A percentile compares a stretch with the other conserved stretches of the same genome.
Conservation (phyloP, 2,888 invertebrate genomes). For the Patella ulyssiponensis region DNA sequence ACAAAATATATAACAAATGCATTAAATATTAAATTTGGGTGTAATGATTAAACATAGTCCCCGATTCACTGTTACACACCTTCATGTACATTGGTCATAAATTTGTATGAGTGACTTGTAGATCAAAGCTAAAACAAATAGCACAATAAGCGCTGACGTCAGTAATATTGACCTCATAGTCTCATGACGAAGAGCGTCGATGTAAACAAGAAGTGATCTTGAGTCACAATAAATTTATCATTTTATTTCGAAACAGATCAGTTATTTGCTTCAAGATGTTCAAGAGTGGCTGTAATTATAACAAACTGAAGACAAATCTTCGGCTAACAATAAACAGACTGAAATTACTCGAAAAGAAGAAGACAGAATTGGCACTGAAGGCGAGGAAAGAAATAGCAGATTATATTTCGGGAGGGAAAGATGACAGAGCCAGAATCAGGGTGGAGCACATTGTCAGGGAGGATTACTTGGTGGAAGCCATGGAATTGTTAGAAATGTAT, state of each 20-base stretch:
- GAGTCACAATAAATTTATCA: conserved; percentile 27
- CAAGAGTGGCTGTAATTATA: conserved; percentile 90
- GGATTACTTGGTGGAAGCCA: conserved; percentile 98
- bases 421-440: conserved; percentile 88
- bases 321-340: conserved; percentile 92
- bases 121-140: neutral
- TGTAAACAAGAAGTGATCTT: conserved; percentile 22
- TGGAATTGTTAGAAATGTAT: conserved; percentile 99
- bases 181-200: conserved; percentile 32
- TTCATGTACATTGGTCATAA: no score
- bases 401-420: conserved; percentile 77
- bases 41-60: no score
- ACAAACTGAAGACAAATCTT: conserved; percentile 96
- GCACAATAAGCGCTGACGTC: conserved; percentile 3
- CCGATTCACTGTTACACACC: no score
- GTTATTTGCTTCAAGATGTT: conserved; percentile 57
- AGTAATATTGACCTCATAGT: conserved; percentile 24
- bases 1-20: no score
- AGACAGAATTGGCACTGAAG: conserved; percentile 93
- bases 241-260: neutral
- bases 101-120: neutral
- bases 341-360: conserved; percentile 94
- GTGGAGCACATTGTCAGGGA: conserved; percentile 99
- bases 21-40: no score
- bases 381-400: conserved; percentile 97